Evolutionary conservation across 2,113 vertebrate species (phyloP), one percentile per base, ranked within the genome.

Genomic region (Scortum barcoo): DNA sequence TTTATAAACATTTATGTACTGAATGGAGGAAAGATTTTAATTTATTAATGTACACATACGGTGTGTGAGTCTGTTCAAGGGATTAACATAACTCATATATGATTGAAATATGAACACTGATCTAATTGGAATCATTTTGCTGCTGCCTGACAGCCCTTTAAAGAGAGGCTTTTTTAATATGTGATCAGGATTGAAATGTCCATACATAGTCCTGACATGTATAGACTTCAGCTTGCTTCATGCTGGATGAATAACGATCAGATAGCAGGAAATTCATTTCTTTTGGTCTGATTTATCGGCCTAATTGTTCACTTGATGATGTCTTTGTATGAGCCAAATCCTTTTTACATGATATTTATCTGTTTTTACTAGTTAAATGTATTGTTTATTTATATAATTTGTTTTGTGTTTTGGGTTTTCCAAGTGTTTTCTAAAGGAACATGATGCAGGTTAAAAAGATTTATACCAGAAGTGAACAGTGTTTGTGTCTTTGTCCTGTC

Each of bases 401-500:
- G 13, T 61, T n/a, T 13, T 7, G 11, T 51, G 51, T 40, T 56
- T 51, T n/a, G n/a, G n/a, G n/a, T n/a, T 20, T 28, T 12, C 22
- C 11, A 10, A 14, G 13, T 26, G 3, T 50, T 3, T 40, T 9
- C 2, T 12, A 36, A 67, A 76, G 22, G 20, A 76, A 42, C 19
- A 14, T 53, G 5, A 38, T 20, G 22, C 1, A 14, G 19, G n/a
- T 66, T 12, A 28, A 46, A 50, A 28, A 12, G 2, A 42, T 30
- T 44, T 54, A 24, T 54, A 26, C 9, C 60, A 40, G 46, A 40
- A 70, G 10, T 70, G 30, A 69, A 78, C 2, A 7, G 20, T 16
- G 50, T 17, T n/a, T 46, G 7, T 57, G 50, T 79, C 28, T 54
- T 72, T 65, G 4, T 72, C 30, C 30, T 42, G 62, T 69, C 42